Conservation (phyloP, 1,140 invertebrate species). For the Subanguina moxae region DNA sequence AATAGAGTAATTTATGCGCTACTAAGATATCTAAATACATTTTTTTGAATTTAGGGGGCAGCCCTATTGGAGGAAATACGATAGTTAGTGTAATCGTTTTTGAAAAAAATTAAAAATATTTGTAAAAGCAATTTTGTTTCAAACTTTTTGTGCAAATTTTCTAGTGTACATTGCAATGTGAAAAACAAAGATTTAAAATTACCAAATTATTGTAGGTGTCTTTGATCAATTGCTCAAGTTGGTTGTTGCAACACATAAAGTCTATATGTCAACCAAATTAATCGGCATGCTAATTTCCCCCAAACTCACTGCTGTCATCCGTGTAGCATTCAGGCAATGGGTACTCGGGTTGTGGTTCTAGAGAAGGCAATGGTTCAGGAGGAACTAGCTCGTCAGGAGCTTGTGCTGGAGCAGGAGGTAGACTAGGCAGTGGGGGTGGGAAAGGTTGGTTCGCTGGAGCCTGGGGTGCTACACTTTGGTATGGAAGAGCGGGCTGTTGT, state of each 20-base stretch:
- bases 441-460: background rate
- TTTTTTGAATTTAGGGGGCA: too few relatives aligned
- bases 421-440: background rate
- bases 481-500: background rate
- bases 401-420: background rate
- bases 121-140: too few relatives aligned
- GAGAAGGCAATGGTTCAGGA: background rate
- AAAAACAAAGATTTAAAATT: background rate
- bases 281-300: constrained; percentile 8
- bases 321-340: constrained; percentile 43
- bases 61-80: too few relatives aligned
- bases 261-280: constrained; percentile 12
- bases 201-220: constrained; percentile 20
- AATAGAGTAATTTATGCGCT: too few relatives aligned
- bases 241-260: constrained; percentile 46
- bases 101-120: too few relatives aligned
- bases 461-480: background rate
- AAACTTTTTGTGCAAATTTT: too few relatives aligned
- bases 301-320: constrained; percentile 24
- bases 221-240: constrained; percentile 37
- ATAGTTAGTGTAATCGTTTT: too few relatives aligned
- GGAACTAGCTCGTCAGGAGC: background rate
- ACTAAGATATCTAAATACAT: too few relatives aligned
- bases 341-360: constrained; percentile 11
- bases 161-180: background rate